Base-by-base conservation (phyloP, 2,113 vertebrate genomes). In the Nesogale talazaci region DNA sequence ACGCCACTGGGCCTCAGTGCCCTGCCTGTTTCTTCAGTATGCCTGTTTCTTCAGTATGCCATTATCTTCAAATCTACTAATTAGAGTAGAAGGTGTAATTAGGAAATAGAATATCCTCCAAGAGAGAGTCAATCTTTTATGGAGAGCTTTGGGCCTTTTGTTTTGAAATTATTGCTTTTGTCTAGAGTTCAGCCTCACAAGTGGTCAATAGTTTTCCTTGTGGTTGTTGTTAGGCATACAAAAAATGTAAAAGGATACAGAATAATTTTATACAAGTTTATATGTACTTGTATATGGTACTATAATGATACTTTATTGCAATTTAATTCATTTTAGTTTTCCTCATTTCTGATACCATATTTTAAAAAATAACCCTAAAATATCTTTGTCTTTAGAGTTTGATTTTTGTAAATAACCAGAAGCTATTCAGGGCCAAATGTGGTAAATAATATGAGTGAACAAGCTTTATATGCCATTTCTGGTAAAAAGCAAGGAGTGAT, bases 1-100 rank as follows among this genome's bases (percentile, higher is more conserved):
- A n/a, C n/a, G n/a, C n/a, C n/a, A n/a, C n/a, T n/a, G n/a, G n/a
- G n/a, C n/a, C n/a, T n/a, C n/a, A n/a, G n/a, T n/a, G n/a, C n/a
- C n/a, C n/a, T n/a, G n/a, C n/a, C n/a, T n/a, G n/a, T n/a, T n/a
- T n/a, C n/a, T n/a, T n/a, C n/a, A n/a, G n/a, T n/a, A n/a, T n/a
- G n/a, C 67, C 29, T 93, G 1, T 87, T 96, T 86, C 20, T 85
- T 88, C 31, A 85, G 82, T 93, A 69, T 94, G 27, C 70, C 91
- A 94, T 92, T 96, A 94, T 76, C 61, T 15, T 22, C 27, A 82
- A 89, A 67, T 95, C 69, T 95, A 91, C 72, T 91, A 92, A 94
- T 96, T 94, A 88, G 74, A 95, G 36, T 12, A 75, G 40, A 93
- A 86, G 84, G 78, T 91, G 38, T 94, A 96, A 92, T 92, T 93